Percentiles rank a stretch among this genome's conserved stretches.
Evolutionary conservation across 2,797 vertebrate species (phyloP).

Genomic region (Peromyscus melanophrys): DNA sequence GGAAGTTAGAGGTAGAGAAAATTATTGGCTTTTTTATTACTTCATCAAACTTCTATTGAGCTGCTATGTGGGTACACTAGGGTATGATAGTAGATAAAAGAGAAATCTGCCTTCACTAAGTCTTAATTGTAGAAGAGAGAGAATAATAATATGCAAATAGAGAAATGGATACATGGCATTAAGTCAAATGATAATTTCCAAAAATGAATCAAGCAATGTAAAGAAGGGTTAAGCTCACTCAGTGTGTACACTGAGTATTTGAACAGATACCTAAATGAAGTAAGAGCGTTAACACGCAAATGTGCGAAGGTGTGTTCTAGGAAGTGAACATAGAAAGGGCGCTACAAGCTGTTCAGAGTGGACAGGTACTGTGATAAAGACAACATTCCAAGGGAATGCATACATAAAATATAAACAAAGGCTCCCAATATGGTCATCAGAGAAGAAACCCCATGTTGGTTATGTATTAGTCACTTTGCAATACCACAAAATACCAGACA

Average conservation of each 20-base stretch:
- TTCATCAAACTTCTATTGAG: conserved; percentile 35
- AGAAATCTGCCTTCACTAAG: neutral
- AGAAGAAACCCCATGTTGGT: neutral
- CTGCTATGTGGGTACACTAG: neutral
- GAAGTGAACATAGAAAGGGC: neutral
- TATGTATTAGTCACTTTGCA: neutral
- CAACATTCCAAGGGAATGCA: neutral
- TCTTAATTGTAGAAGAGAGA: neutral
- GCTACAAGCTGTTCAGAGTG: neutral
- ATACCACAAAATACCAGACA: neutral
- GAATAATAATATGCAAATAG: neutral
- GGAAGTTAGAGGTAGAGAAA: neutral
- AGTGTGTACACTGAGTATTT: neutral
- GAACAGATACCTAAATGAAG: conserved; percentile 6
- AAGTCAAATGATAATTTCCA: conserved; percentile 25
- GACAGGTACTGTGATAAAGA: neutral
- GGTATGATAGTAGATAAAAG: neutral
- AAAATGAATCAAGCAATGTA: neutral
- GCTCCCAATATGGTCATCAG: neutral
- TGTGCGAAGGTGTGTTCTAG: neutral
- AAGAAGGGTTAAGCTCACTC: neutral
- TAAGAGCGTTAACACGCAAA: conserved; percentile 11
- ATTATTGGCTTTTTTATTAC: neutral
- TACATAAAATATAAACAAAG: neutral
- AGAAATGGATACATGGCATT: neutral